Evolutionary conservation across 2,888 invertebrate species (phyloP), one percentile per base, ranked within the genome.

Genomic region (Ecliptopera silaceata): DNA sequence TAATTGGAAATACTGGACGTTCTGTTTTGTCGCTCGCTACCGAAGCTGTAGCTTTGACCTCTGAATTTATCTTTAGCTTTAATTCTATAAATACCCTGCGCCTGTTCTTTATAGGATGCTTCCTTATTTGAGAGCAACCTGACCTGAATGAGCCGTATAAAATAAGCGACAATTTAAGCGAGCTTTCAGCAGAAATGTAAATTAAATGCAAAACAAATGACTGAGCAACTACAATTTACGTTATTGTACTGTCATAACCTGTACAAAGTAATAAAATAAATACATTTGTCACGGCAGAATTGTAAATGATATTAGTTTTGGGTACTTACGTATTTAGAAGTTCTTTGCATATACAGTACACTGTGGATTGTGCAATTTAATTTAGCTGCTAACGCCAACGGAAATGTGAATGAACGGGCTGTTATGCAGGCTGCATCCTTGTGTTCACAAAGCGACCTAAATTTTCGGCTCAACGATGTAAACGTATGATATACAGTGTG

Each of bases 1-100:
- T 84, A 86, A 85, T 86, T 86, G 82, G 79, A 76, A 50, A 75
- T 72, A 70, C 70, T 69, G 74, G 70, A 72, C 70, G 66, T 64
- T 66, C 69, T 71, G 77, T 71, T 70, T 68, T 72, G 76, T 75
- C 68, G 72, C 6, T 26, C 69, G 62, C 66, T 70, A 59, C 59
- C 59, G 61, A 63, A 54, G 55, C 46, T 63, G 61, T 68, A 70
- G 61, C 68, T 59, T 58, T 54, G 49, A 58, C 53, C 59, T 55
- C 48, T 29, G 12, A 34, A 42, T 58, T 39, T 57, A 56, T 59
- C 38, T 47, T 50, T 34, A 50, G 51, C 41, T 47, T 44, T 15
- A 34, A 45, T 45, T 50, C 26, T 50, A 56, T 44, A 52, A 53
- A 49, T 44, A 49, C 18, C 32, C 26, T 31, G 44, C 38, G 18